Conservation (phyloP, 2,888 invertebrate species). For the Lutraria lutraria region DNA sequence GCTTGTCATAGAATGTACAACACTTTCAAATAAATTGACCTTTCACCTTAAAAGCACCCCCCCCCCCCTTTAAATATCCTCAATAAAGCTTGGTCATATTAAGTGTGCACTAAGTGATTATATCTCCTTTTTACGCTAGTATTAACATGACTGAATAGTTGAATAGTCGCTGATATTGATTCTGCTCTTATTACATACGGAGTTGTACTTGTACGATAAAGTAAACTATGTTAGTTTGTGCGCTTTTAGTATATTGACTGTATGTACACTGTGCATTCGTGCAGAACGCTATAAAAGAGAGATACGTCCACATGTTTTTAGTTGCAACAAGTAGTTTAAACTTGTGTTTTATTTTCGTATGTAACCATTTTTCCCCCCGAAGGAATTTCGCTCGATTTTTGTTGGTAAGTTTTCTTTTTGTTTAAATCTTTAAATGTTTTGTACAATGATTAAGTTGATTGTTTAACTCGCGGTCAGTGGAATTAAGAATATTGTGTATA, state of each 20-base stretch:
- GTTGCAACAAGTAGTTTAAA: not conserved
- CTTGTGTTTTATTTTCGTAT: not conserved
- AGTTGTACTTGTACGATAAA: not conserved
- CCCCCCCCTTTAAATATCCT: not conserved
- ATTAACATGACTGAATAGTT: constrained; percentile 34
- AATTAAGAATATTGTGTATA: not conserved
- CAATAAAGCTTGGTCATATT: not conserved
- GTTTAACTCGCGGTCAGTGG: not conserved
- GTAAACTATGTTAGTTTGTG: not conserved
- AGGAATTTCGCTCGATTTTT: constrained; percentile 5
- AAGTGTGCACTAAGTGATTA: constrained; percentile 11
- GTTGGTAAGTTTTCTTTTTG: not conserved
- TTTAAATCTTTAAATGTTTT: not conserved
- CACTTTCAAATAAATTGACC: constrained; percentile 6
- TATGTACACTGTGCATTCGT: not conserved
- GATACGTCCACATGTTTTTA: not conserved
- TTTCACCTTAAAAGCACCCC: not conserved
- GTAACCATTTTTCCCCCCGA: not conserved
- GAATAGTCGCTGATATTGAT: constrained; percentile 34
- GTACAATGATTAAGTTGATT: not conserved
- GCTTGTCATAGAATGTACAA: not conserved
- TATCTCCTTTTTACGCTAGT: constrained; percentile 34
- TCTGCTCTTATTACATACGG: constrained; percentile 30
- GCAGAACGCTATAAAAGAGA: not conserved
- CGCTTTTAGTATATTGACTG: not conserved